Evolutionary conservation across 2,113 vertebrate species (phyloP).

Genomic region (Eubucco bourcierii): DNA sequence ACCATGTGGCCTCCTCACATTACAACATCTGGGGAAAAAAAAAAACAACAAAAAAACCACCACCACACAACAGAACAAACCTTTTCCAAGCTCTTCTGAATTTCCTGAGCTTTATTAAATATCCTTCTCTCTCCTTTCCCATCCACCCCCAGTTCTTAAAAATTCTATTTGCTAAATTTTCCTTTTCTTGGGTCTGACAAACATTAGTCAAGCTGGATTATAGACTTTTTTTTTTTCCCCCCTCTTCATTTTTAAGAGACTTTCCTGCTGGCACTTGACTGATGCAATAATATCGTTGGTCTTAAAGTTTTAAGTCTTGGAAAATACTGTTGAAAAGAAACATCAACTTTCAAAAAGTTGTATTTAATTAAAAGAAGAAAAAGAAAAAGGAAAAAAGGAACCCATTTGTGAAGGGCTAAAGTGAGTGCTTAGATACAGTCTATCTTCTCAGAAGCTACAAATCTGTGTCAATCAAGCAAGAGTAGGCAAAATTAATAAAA

Average conservation of each 20-base stretch:
- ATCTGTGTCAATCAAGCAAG: background rate
- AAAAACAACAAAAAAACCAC: too few species aligned
- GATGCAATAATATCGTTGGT: background rate
- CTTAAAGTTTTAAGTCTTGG: slow-evolving; percentile 7
- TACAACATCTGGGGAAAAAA: slow-evolving; percentile 38
- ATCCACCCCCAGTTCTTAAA: background rate
- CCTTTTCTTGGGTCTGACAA: slow-evolving; percentile 22
- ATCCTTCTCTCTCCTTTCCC: background rate
- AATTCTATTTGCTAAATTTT: slow-evolving; percentile 22
- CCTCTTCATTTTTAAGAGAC: background rate
- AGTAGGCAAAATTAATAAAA: background rate
- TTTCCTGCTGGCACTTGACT: slow-evolving; percentile 15
- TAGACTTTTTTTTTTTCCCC: background rate
- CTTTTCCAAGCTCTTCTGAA: slow-evolving; percentile 34
- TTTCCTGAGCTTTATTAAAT: slow-evolving; percentile 47
- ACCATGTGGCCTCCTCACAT: slow-evolving; percentile 1
- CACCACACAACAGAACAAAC: too few species aligned
- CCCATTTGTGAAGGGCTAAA: background rate
- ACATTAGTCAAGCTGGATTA: slow-evolving; percentile 60
- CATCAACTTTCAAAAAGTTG: background rate
- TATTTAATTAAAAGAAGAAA: background rate
- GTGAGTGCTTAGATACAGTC: background rate
- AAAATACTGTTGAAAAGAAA: slow-evolving; percentile 29
- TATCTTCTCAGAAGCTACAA: background rate
- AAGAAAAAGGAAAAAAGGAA: background rate